Evolutionary conservation across 1,140 invertebrate genomes (phyloP).

Genomic region (Dolichoris vasculosae): DNA sequence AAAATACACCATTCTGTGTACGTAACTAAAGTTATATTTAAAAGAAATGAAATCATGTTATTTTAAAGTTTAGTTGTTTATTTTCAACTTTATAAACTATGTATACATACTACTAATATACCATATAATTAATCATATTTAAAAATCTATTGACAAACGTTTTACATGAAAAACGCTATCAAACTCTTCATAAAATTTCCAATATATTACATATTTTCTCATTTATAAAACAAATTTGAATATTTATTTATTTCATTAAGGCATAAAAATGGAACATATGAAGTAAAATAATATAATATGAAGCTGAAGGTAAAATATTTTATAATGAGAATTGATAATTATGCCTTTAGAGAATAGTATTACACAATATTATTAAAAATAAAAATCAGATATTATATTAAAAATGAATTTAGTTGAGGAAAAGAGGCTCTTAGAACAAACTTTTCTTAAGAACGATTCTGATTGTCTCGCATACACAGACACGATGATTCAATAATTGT

Average conservation of each 20-base stretch:
- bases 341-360: background rate
- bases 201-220: background rate
- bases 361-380: background rate
- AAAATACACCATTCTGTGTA: background rate
- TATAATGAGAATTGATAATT: background rate
- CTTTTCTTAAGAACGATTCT: background rate
- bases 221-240: background rate
- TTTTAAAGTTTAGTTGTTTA: background rate
- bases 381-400: background rate
- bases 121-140: background rate
- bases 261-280: background rate
- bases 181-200: background rate
- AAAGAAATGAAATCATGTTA: background rate
- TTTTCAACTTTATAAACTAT: background rate
- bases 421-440: too few species aligned
- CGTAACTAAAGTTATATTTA: background rate
- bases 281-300: background rate
- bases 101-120: background rate
- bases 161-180: background rate
- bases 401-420: too few species aligned
- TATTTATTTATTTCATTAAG: background rate
- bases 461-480: background rate
- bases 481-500: constrained; percentile 43
- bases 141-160: background rate
- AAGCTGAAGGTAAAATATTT: background rate